A percentile compares a stretch with the other conserved stretches of the same genome.
These are phyloP conservation scores for Trogon surrucura DNA, from an alignment of 2,113 vertebrate genomes.

Conservation along the genomic window DNA sequence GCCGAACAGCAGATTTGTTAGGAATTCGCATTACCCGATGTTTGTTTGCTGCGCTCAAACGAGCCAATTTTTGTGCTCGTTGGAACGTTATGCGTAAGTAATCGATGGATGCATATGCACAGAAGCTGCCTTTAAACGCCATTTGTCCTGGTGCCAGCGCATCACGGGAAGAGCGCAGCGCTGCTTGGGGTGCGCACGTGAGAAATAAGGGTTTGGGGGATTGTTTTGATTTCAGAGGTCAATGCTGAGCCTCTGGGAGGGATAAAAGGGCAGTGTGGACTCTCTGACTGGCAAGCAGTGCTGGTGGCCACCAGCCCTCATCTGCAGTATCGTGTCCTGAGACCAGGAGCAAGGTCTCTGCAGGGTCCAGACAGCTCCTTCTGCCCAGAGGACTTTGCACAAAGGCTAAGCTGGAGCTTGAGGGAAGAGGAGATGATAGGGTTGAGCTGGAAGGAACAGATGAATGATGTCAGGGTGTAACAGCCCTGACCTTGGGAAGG, in stretches of 20 bases:
- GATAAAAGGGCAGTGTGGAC: neutral
- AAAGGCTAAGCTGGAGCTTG: neutral
- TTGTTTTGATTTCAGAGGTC: neutral
- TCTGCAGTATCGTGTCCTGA: neutral
- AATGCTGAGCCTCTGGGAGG: neutral
- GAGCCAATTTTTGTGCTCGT: neutral
- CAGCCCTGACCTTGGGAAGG: neutral
- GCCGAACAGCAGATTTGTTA: neutral
- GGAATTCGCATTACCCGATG: neutral
- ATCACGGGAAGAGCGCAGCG: neutral
- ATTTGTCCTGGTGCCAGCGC: accelerated
- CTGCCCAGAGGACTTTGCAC: neutral
- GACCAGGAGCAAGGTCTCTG: neutral
- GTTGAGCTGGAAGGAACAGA: neutral
- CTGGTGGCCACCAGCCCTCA: neutral
- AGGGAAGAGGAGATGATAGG: neutral
- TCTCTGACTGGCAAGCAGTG: neutral
- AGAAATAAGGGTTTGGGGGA: neutral
- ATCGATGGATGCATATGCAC: neutral
- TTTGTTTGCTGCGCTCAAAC: neutral
- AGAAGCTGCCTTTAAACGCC: neutral
- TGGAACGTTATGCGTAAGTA: neutral
- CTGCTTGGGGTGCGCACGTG: accelerated
- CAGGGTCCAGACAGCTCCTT: neutral
- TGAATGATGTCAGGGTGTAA: neutral